A percentile compares a stretch with the other conserved stretches of the same genome.
These are phyloP conservation scores for Arrhamphus sclerolepis DNA, from an alignment of 2,797 vertebrate species.

Conservation along the genomic window DNA sequence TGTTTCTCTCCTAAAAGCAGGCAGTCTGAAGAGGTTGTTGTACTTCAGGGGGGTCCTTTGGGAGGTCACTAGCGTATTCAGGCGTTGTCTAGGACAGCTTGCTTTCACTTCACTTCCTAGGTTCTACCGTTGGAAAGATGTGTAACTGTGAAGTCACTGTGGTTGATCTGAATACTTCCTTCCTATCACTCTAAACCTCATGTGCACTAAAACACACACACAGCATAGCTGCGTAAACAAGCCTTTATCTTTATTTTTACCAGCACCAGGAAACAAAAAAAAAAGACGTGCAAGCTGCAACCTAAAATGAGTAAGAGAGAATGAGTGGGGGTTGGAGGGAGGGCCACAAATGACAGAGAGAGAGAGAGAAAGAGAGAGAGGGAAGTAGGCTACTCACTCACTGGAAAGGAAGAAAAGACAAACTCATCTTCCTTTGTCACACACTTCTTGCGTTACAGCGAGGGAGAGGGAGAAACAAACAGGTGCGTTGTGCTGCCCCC, in stretches of 20 bases:
- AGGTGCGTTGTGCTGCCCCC: conserved; percentile 71
- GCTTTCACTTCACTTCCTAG: conserved; percentile 38
- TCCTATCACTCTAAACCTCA: conserved; percentile 52
- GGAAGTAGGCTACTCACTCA: conserved; percentile 14
- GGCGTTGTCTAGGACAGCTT: conserved; percentile 18
- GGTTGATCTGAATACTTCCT: conserved; percentile 71
- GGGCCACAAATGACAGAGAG: conserved; percentile 17
- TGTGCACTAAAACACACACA: conserved; percentile 1
- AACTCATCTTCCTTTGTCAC: conserved; percentile 59
- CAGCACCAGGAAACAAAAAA: conserved; percentile 41
- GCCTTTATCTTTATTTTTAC: conserved; percentile 44
- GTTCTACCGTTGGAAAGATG: conserved; percentile 33
- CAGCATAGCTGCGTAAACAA: conserved; percentile 26
- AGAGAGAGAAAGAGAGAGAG: background rate
- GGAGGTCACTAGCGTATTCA: conserved; percentile 7
- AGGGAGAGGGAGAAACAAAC: conserved; percentile 67
- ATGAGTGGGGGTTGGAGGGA: conserved; percentile 8
- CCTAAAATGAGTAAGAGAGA: conserved; percentile 11
- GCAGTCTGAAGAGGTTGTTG: conserved; percentile 7
- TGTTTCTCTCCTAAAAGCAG: conserved; percentile 1
- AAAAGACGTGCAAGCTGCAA: conserved; percentile 4
- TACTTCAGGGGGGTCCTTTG: conserved; percentile 2
- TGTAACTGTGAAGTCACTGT: conserved; percentile 52
- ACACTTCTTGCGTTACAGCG: conserved; percentile 61
- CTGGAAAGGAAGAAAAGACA: conserved; percentile 54